Evolutionary conservation across 1,140 invertebrate genomes (phyloP).

Genomic region (Rhopalosiphum padi): DNA sequence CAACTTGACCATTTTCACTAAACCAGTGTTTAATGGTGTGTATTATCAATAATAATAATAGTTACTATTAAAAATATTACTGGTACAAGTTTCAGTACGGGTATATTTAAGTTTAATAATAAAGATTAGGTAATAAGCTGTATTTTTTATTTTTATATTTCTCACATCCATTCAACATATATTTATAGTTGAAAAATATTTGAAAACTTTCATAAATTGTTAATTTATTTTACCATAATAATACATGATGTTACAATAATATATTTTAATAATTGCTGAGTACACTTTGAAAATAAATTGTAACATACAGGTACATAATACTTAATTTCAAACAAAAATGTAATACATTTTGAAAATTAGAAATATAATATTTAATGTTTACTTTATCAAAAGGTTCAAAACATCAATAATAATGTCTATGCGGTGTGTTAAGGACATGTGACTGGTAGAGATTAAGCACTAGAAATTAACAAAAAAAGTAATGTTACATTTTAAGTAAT

Average conservation of each 20-base stretch:
- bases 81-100: too few species aligned
- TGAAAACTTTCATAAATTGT: neutral
- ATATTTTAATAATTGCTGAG: neutral
- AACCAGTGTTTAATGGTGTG: too few species aligned
- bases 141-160: neutral
- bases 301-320: neutral
- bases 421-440: neutral
- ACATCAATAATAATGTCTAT: neutral
- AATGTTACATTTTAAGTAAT: neutral
- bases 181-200: neutral
- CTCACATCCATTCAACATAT: neutral
- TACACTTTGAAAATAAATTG: neutral
- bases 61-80: too few species aligned
- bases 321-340: neutral
- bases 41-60: too few species aligned
- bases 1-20: too few species aligned
- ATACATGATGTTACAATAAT: conserved; percentile 5
- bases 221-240: conserved; percentile 14
- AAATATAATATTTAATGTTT: neutral
- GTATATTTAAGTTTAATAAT: too few species aligned
- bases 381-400: neutral
- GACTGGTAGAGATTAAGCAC: neutral
- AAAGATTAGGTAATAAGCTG: too few species aligned
- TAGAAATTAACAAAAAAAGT: neutral
- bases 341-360: neutral